Base-by-base conservation (phyloP, 1,140 invertebrate species). In the Drosophila parabipectinata region DNA sequence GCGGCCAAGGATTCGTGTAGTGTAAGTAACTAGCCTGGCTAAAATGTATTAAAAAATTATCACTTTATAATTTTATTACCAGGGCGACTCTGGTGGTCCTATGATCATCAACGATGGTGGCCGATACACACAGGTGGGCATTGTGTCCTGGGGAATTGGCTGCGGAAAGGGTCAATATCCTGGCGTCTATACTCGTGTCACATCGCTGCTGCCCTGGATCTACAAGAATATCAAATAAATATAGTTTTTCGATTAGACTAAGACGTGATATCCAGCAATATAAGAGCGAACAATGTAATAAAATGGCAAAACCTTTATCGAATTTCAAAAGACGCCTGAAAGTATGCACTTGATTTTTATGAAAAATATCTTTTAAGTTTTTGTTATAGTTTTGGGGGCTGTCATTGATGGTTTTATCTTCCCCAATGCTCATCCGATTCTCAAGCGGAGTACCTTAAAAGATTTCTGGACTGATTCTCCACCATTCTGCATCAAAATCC, bases 21-120 rank as follows among this genome's bases (percentile, higher is more conserved):
- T 92, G 97, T 97, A 94, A 94, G 95, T 94, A 10, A 3, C 15
- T 24, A 28, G 4, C 5, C 6, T 28, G 26, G 5, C 5, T 1
- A 47, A 5, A n/a, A 1, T 3, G 12, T 18, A 7, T 14, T 30
- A 9, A 0, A 32, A 28, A 15, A 6, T 4, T 14, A 0, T 2
- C 3, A 8, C 0, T 30, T 1, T 21, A 56, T 72, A 64, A 61
- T 79, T 79, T 45, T 74, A 59, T 91, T 91, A 15, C 69, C 90
- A 98, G 97, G 97, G 97, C 67, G 98, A 98, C 92, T 97, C 96
- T 79, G 97, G 97, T 8, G 97, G 98, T 51, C 97, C 98, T 2
- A 92, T 98, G 79, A 96, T 97, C 94, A 95, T 97, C 10, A 95
- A 96, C 74, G 94, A 95, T 44, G 95, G 95, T 26, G 88, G 75